Evolutionary conservation across 2,888 invertebrate genomes (phyloP), one percentile per base, ranked within the genome.

Genomic region (Chironomus tentans): DNA sequence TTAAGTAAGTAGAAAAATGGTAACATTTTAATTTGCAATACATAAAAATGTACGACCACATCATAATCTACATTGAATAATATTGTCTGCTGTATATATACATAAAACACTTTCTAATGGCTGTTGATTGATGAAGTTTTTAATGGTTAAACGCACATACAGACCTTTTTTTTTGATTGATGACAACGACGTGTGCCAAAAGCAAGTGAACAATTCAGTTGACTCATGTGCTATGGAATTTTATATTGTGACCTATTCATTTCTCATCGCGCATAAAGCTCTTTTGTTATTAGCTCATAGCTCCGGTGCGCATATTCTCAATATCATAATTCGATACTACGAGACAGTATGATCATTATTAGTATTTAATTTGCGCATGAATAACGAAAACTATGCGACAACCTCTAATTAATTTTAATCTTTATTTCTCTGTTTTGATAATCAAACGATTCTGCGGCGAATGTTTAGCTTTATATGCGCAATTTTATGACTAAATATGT

Each of bases 71-170:
- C n/a, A 56, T 56, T 56, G 18, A 56, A 56, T 56, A 56, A 56
- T 56, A 56, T 56, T 21, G 15, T 46, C 6, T 70, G 13, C 21
- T 71, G 15, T 15, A 56, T 50, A n/a, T 56, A 22, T n/a, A 50
- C 56, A 47, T 7, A 61, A 71, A 71, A 56, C 71, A 71, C 71
- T 71, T 71, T 71, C 71, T 71, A 71, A 71, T 56, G 47, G 71
- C 56, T 28, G 15, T 56, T 71, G 71, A 71, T 71, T 38, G 71
- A 71, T 71, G 71, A 28, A 13, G 10, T 71, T 70, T 38, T 56
- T 15, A 18, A 56, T 15, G n/a, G 18, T 56, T 56, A 56, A 18
- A 7, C 56, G 15, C 15, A 56, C 18, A 56, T 56, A 56, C 18
- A 18, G n/a, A 56, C 56, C n/a, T 18, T 18, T 6, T 18, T 56